Conservation (phyloP, 2,888 invertebrate genomes). For the Theodoxus fluviatilis region DNA sequence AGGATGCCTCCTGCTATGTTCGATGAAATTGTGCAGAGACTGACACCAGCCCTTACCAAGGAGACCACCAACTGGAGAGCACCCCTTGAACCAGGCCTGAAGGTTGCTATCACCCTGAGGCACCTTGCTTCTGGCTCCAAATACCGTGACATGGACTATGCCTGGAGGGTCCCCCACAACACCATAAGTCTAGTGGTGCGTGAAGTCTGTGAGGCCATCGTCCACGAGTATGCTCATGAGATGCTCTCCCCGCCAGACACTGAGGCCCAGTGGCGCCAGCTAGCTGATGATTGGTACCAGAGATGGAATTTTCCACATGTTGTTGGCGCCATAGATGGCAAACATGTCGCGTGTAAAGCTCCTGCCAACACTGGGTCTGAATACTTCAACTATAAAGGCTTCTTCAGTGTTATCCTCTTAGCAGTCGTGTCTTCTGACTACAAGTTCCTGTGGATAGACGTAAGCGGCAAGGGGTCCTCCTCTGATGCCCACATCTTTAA, state of each 20-base stretch:
- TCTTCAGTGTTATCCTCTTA: conserved; percentile 24
- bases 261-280: conserved; percentile 2
- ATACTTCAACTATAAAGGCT: conserved; percentile 31
- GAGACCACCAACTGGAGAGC: conserved; percentile 3
- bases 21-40: conserved; percentile 1
- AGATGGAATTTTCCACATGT: conserved; percentile 24
- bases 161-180: conserved; percentile 31
- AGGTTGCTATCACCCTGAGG: conserved; percentile 32
- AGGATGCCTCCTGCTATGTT: conserved; percentile 3
- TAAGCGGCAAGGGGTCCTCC: conserved; percentile 27
- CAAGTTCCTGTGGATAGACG: conserved; percentile 32
- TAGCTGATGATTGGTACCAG: conserved; percentile 21
- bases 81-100: conserved; percentile 26
- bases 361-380: conserved; percentile 24
- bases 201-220: conserved; percentile 35
- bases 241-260: conserved; percentile 11
- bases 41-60: conserved; percentile 3
- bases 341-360: conserved; percentile 21
- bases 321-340: conserved; percentile 27
- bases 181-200: conserved; percentile 28
- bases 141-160: conserved; percentile 34
- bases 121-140: conserved; percentile 35
- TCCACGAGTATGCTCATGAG: too few relatives aligned
- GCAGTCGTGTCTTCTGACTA: conserved; percentile 26
- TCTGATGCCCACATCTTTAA: conserved; percentile 35